phyloP scores from a whole-genome alignment of 2,797 vertebrate species.

The Urosaurus nigricauda region DNA sequence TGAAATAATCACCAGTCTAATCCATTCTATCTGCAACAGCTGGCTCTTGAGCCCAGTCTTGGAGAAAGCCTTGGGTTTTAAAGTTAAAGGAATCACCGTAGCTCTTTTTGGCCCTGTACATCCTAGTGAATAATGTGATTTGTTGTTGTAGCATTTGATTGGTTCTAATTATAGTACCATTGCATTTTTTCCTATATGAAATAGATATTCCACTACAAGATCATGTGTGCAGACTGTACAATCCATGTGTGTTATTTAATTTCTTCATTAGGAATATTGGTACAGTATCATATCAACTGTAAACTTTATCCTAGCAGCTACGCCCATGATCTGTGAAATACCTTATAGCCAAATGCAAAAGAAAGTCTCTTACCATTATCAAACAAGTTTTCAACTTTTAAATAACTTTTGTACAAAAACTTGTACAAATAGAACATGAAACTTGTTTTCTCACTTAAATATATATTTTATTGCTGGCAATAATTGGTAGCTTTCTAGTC shows the following conservation, averaged over 20 bases:
- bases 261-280: constrained; percentile 29
- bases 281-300: not conserved
- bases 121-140: not conserved
- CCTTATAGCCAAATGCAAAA: not conserved
- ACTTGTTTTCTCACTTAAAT: not conserved
- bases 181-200: not conserved
- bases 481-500: not conserved
- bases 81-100: not conserved
- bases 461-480: not conserved
- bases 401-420: not conserved
- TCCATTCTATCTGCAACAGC: not conserved
- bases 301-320: not conserved
- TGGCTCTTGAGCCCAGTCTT: not conserved
- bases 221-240: not conserved
- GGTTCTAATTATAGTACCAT: constrained; percentile 13
- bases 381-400: not conserved
- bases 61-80: not conserved
- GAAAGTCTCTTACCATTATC: not conserved
- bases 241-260: not conserved
- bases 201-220: constrained; percentile 36
- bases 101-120: not conserved
- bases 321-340: not conserved
- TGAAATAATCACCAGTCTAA: constrained; percentile 4
- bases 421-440: not conserved
- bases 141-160: not conserved